Percentiles rank a stretch among this genome's conserved stretches.
These are phyloP conservation scores for Phocoena sinus DNA, from an alignment of 2,113 vertebrate genomes.

Conservation along the genomic window DNA sequence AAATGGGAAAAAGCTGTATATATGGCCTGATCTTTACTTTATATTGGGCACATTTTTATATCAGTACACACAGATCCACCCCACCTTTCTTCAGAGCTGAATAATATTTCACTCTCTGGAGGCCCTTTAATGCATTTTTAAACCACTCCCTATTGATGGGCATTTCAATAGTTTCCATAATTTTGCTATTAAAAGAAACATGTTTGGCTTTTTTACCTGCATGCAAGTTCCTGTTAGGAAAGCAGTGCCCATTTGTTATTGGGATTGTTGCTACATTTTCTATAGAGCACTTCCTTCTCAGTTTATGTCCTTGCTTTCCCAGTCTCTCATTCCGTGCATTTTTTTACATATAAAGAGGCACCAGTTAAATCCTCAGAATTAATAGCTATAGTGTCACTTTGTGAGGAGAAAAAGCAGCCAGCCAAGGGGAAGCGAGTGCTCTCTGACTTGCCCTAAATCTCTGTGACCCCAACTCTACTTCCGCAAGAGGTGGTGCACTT, in stretches of 20 bases:
- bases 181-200: background rate
- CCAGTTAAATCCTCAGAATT: background rate
- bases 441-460: background rate
- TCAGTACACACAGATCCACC: background rate
- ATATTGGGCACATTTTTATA: background rate
- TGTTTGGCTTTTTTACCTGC: background rate
- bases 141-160: background rate
- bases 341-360: background rate
- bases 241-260: background rate
- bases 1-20: background rate
- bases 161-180: background rate
- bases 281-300: background rate
- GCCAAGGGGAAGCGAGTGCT: background rate
- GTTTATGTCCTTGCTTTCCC: background rate
- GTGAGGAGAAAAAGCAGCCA: background rate
- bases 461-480: accelerated
- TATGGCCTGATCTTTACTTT: background rate
- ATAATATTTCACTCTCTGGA: background rate
- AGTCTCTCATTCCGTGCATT: background rate
- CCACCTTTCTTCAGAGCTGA: background rate
- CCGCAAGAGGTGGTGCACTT: background rate
- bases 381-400: background rate
- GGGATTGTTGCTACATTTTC: background rate
- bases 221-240: background rate
- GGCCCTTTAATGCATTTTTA: background rate